Conservation (phyloP, 2,888 invertebrate species). For the Sphaeridia pumilis region DNA sequence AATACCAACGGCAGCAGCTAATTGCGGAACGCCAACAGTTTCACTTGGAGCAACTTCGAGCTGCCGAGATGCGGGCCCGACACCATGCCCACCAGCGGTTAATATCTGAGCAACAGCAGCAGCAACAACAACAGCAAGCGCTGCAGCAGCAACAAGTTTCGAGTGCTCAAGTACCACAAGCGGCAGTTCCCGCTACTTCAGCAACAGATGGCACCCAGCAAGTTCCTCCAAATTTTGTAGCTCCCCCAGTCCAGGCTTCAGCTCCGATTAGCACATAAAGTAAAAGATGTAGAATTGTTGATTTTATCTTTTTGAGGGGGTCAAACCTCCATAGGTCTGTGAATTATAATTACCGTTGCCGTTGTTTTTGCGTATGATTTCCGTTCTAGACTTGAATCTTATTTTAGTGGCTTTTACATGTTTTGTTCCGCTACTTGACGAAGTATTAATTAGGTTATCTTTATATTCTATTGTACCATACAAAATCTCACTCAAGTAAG, state of each 20-base stretch:
- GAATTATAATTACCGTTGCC: too few species aligned
- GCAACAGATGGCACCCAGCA: neutral
- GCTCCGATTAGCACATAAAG: too few species aligned
- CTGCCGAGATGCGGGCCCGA: constrained; percentile 90
- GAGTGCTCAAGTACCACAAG: constrained; percentile 23
- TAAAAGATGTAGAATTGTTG: constrained; percentile 6
- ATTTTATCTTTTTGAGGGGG: too few species aligned
- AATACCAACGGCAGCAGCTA: constrained; percentile 94
- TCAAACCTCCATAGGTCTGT: too few species aligned
- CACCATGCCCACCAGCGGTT: constrained; percentile 86
- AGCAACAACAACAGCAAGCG: constrained; percentile 31
- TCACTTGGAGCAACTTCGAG: constrained; percentile 93
- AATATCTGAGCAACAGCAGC: constrained; percentile 52
- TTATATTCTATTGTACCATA: too few species aligned
- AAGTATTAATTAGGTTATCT: too few species aligned
- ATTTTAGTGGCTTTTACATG: too few species aligned
- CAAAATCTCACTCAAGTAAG: too few species aligned
- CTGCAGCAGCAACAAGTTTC: constrained; percentile 21
- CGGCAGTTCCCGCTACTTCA: neutral
- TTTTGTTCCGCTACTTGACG: too few species aligned
- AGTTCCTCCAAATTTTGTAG: constrained; percentile 1
- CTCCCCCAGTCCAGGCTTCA: constrained; percentile 16
- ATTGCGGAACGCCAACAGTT: constrained; percentile 96
- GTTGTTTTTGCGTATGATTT: too few species aligned
- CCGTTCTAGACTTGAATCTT: too few species aligned